phyloP scores from a whole-genome alignment of 2,797 vertebrate species.

The Phoeniculus purpureus region DNA sequence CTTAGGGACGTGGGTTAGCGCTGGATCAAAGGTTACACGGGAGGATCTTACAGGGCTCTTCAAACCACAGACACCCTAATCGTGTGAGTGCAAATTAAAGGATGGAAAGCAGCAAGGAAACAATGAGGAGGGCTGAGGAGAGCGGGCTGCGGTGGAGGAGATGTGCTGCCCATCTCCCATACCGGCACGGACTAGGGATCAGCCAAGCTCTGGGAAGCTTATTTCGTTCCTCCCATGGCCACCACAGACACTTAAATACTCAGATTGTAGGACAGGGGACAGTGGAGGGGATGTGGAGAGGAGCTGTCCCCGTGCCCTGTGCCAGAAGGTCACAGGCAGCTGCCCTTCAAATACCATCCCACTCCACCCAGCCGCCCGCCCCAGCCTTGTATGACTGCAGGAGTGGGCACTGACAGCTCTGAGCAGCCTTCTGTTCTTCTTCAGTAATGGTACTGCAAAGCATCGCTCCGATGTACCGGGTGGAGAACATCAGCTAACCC shows the following conservation, averaged over 20 bases:
- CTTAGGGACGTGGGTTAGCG: no score
- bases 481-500: neutral
- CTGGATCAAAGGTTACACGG: neutral
- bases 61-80: neutral
- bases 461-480: neutral
- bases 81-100: neutral
- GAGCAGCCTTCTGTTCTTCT: neutral
- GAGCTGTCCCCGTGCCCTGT: neutral
- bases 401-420: neutral
- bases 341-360: neutral
- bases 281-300: fast-evolving
- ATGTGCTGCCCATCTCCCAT: no score
- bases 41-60: neutral
- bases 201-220: neutral
- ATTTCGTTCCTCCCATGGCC: fast-evolving
- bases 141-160: neutral
- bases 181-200: neutral
- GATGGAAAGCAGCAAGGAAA: neutral
- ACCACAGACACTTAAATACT: neutral
- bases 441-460: neutral
- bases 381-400: neutral
- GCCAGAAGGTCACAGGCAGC: neutral
- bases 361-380: neutral
- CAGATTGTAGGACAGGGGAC: neutral
- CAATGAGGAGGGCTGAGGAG: neutral